A percentile compares a stretch with the other conserved stretches of the same genome.
phyloP scores from a whole-genome alignment of 1,140 invertebrate genomes.

The Caenorhabditis brenneri region DNA sequence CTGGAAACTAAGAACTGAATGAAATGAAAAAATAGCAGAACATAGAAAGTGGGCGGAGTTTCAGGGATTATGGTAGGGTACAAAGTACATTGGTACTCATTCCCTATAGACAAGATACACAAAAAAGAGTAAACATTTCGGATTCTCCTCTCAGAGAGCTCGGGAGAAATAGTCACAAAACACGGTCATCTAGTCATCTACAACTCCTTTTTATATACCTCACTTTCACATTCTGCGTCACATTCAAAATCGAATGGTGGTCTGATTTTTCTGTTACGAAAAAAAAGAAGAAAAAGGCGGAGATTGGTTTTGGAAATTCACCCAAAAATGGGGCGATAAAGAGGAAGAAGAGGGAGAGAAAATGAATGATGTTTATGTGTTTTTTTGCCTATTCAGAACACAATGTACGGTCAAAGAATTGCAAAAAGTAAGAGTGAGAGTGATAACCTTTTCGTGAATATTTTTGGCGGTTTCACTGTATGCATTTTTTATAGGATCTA shows the following conservation, averaged over 20 bases:
- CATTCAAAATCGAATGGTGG: not conserved
- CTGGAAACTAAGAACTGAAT: not conserved
- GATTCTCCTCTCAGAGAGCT: not conserved
- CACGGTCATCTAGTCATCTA: constrained; percentile 25
- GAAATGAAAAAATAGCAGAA: not conserved
- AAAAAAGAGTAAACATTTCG: constrained; percentile 2
- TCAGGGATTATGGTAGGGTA: not conserved
- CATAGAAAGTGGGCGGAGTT: too few species aligned
- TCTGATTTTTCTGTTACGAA: constrained; percentile 16
- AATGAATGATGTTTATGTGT: not conserved
- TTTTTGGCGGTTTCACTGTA: too few species aligned
- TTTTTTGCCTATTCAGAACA: constrained; percentile 16
- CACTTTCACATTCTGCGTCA: not conserved
- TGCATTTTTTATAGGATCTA: too few species aligned
- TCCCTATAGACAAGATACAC: not conserved
- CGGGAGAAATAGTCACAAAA: constrained; percentile 12
- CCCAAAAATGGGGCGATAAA: not conserved
- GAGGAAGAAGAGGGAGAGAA: not conserved
- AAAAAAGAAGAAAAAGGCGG: not conserved
- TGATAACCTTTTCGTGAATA: not conserved
- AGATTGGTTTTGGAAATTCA: constrained; percentile 3
- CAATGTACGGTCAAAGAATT: constrained; percentile 31
- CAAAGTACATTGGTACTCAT: not conserved
- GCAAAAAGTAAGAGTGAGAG: too few species aligned
- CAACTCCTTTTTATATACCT: not conserved